These are phyloP conservation scores for Helobdella robusta DNA, from an alignment of 2,888 invertebrate genomes.

Conservation along the genomic window DNA sequence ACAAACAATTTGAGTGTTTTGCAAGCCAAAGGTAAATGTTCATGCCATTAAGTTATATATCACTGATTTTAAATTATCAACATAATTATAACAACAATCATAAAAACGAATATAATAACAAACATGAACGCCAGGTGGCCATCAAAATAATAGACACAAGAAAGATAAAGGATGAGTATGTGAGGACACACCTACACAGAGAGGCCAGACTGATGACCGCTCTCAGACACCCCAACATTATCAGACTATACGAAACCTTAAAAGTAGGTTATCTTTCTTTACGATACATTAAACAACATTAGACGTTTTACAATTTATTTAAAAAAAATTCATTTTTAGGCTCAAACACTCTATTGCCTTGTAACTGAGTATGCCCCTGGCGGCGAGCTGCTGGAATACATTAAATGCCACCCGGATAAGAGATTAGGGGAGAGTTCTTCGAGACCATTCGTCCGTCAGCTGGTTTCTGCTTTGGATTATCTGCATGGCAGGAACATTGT, in stretches of 20 bases:
- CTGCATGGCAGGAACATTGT: conserved; percentile 62
- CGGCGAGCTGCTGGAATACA: conserved; percentile 63
- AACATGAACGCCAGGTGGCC: conserved; percentile 58
- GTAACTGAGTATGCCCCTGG: conserved; percentile 66
- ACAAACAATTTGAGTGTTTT: too few relatives aligned
- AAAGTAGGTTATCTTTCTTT: conserved; percentile 39
- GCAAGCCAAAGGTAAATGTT: too few relatives aligned
- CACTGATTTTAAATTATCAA: too few relatives aligned
- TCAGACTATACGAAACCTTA: conserved; percentile 60
- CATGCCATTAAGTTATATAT: too few relatives aligned
- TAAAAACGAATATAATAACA: too few relatives aligned
- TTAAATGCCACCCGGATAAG: conserved; percentile 56
- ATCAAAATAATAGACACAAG: conserved; percentile 66
- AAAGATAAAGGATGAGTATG: conserved; percentile 64
- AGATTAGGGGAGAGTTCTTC: conserved; percentile 57
- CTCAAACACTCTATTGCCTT: conserved; percentile 63
- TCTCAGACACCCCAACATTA: conserved; percentile 64
- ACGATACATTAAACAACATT: neutral
- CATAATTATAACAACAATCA: too few relatives aligned
- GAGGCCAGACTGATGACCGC: conserved; percentile 64
- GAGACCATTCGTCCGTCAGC: conserved; percentile 58
- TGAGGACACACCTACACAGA: conserved; percentile 62
- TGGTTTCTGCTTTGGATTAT: conserved; percentile 61
- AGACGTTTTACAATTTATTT: neutral
- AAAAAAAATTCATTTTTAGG: conserved; percentile 50